Evolutionary conservation across 1,140 invertebrate species (phyloP).

Genomic region (Scaptomyza graminum): DNA sequence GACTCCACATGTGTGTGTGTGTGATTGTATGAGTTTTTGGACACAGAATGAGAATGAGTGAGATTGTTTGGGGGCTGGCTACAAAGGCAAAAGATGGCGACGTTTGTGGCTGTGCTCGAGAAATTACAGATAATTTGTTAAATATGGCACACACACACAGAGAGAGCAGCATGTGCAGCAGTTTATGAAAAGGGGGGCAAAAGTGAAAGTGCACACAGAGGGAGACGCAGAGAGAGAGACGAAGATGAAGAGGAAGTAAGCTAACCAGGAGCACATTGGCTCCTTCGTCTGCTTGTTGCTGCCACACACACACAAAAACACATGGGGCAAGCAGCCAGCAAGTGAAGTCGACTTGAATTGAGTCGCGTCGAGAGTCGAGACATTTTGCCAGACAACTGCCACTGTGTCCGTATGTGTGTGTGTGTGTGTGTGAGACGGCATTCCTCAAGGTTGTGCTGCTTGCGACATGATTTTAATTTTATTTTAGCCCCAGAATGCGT

Average conservation of each 20-base stretch:
- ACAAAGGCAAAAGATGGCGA: slow-evolving; percentile 48
- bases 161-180: slow-evolving; percentile 22
- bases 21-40: slow-evolving; percentile 17
- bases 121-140: slow-evolving; percentile 83
- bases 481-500: slow-evolving; percentile 58
- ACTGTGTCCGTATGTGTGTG: slow-evolving; percentile 31
- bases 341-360: slow-evolving; percentile 55
- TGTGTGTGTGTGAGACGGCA: slow-evolving; percentile 60
- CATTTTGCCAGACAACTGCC: slow-evolving; percentile 75
- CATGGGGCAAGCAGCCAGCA: slow-evolving; percentile 15
- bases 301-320: slow-evolving; percentile 10
- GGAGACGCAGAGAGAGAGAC: background rate
- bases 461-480: slow-evolving; percentile 74
- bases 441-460: slow-evolving; percentile 76
- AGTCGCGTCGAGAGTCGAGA: slow-evolving; percentile 74
- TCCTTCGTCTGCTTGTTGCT: slow-evolving; percentile 2
- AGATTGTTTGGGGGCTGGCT: background rate
- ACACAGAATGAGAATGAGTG: background rate
- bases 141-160: slow-evolving; percentile 68
- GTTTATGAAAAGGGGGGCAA: slow-evolving; percentile 8
- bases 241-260: background rate
- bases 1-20: slow-evolving; percentile 10
- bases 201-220: slow-evolving; percentile 72
- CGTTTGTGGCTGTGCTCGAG: slow-evolving; percentile 62
- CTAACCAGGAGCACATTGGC: slow-evolving; percentile 6